phyloP scores from a whole-genome alignment of 2,888 invertebrate species.

The Dicranocentrus wangi region DNA sequence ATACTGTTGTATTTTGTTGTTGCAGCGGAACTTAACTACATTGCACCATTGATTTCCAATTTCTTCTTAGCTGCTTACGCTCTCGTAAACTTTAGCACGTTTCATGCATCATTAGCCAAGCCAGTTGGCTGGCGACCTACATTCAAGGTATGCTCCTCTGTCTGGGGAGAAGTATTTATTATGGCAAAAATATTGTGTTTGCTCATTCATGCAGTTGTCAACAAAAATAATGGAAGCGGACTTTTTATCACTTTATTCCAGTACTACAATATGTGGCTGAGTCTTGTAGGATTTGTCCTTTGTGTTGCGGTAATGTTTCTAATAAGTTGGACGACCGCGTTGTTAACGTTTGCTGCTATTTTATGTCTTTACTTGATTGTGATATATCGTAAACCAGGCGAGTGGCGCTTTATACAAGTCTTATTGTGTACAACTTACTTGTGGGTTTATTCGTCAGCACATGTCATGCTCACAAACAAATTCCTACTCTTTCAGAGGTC shows the following conservation, averaged over 20 bases:
- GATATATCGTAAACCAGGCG: conserved; percentile 94
- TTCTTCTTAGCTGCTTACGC: conserved; percentile 95
- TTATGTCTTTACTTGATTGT: conserved; percentile 92
- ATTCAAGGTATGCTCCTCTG: conserved; percentile 87
- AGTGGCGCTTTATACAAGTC: conserved; percentile 62
- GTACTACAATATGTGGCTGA: conserved; percentile 97
- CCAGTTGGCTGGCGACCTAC: conserved; percentile 93
- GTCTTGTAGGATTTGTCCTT: conserved; percentile 86
- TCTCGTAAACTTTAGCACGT: conserved; percentile 92
- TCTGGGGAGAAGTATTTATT: no score
- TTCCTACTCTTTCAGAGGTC: no score
- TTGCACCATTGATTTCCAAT: conserved; percentile 93
- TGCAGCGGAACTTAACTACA: conserved; percentile 91
- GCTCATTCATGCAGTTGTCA: no score
- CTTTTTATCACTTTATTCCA: no score
- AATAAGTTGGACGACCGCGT: conserved; percentile 92
- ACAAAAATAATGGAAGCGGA: no score
- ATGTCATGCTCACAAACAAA: no score
- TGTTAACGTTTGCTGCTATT: conserved; percentile 88
- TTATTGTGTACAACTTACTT: not conserved
- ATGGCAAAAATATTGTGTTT: no score
- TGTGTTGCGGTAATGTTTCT: conserved; percentile 96
- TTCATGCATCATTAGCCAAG: conserved; percentile 89
- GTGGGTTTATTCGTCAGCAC: not conserved
- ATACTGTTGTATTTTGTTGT: conserved; percentile 78